These are phyloP conservation scores for Emesis russula DNA, from an alignment of 2,888 invertebrate species.

Conservation along the genomic window DNA sequence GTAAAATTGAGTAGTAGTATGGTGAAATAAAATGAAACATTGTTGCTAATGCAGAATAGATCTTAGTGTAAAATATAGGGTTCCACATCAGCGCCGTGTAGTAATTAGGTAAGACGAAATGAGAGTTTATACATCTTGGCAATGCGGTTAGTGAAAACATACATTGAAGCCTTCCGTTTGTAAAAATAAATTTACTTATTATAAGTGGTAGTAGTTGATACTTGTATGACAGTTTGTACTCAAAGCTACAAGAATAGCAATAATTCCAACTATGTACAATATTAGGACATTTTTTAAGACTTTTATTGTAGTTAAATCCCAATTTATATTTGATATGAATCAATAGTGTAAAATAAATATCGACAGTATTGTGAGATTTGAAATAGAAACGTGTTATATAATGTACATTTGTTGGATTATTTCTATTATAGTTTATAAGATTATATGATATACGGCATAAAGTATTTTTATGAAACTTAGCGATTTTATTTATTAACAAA, in stretches of 20 bases:
- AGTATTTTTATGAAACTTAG: not conserved
- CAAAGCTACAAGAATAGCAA: not conserved
- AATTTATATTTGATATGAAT: not conserved
- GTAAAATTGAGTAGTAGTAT: constrained; percentile 1
- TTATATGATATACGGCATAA: not conserved
- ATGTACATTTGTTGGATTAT: not conserved
- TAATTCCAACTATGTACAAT: not conserved
- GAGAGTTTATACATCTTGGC: not conserved
- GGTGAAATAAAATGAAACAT: not conserved
- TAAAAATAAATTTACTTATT: not conserved
- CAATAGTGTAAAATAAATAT: not conserved
- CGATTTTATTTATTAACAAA: not conserved
- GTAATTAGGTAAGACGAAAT: not conserved
- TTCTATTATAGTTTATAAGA: not conserved
- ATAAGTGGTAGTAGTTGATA: not conserved
- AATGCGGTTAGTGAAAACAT: not conserved
- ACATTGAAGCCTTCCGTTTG: not conserved
- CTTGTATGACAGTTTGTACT: not conserved
- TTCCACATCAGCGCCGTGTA: not conserved
- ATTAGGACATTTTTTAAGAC: not conserved
- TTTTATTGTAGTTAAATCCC: not conserved
- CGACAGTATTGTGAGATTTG: not conserved
- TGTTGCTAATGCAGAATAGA: not conserved
- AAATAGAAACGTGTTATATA: not conserved
- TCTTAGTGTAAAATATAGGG: not conserved